Evolutionary conservation across 2,797 vertebrate genomes (phyloP).

Genomic region (Leptoclinus maculatus): DNA sequence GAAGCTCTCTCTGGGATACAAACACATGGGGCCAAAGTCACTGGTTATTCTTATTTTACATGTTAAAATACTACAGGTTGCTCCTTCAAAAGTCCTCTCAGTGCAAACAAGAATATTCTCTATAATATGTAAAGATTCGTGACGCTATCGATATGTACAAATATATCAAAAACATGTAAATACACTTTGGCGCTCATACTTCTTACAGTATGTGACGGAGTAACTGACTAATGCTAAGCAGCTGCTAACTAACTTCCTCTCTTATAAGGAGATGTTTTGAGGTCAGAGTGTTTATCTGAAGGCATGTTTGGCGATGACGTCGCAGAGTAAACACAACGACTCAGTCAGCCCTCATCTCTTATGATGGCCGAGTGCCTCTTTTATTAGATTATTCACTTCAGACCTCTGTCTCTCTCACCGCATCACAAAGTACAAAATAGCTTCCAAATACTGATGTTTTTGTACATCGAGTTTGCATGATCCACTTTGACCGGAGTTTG

Average conservation of each 20-base stretch:
- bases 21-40: background rate
- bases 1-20: slow-evolving; percentile 72
- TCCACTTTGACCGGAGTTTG: background rate
- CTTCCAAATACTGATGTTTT: background rate
- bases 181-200: no score
- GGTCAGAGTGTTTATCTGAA: background rate
- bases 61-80: background rate
- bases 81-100: no score
- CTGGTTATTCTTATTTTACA: background rate
- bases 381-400: slow-evolving; percentile 41
- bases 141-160: background rate
- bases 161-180: background rate
- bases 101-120: background rate
- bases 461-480: slow-evolving; percentile 3
- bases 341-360: background rate
- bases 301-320: background rate
- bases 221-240: slow-evolving; percentile 19
- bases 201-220: background rate
- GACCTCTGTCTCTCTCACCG: slow-evolving; percentile 14
- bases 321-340: background rate
- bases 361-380: background rate
- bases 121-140: no score
- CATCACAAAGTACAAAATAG: background rate
- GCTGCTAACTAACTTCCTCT: slow-evolving; percentile 6
- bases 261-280: background rate